A percentile compares a stretch with the other conserved stretches of the same genome.
These are phyloP conservation scores for Bolborhynchus lineola DNA, from an alignment of 2,113 vertebrate species.

Conservation along the genomic window DNA sequence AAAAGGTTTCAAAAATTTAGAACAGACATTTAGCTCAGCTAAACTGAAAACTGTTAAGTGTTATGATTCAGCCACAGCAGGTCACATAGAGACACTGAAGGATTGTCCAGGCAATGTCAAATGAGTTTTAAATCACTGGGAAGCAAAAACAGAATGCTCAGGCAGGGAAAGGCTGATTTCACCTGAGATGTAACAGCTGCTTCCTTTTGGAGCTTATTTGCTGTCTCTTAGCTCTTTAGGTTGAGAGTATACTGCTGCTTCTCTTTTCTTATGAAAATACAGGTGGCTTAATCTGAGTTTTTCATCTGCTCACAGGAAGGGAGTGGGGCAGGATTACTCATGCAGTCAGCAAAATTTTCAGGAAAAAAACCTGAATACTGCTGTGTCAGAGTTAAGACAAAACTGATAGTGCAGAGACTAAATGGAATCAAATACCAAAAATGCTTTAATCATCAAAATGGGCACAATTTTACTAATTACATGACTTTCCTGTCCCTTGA, in stretches of 20 bases:
- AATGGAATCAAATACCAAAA: not conserved
- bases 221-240: not conserved
- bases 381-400: not conserved
- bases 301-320: not conserved
- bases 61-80: not conserved
- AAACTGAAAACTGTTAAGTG: not conserved
- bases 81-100: not conserved
- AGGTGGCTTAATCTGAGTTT: not conserved
- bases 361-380: not conserved
- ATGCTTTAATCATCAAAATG: not conserved
- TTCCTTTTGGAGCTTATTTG: not conserved
- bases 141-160: not conserved
- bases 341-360: not conserved
- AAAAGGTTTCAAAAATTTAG: not conserved
- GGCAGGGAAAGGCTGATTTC: not conserved
- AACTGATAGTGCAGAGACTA: not conserved
- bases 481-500: not conserved
- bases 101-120: not conserved
- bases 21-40: not conserved
- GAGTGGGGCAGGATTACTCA: not conserved
- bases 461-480: not conserved
- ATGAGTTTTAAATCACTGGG: not conserved
- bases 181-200: not conserved
- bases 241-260: not conserved
- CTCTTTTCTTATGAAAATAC: not conserved